phyloP scores from a whole-genome alignment of 2,888 invertebrate species.

The Macrosoma leucophasiata region DNA sequence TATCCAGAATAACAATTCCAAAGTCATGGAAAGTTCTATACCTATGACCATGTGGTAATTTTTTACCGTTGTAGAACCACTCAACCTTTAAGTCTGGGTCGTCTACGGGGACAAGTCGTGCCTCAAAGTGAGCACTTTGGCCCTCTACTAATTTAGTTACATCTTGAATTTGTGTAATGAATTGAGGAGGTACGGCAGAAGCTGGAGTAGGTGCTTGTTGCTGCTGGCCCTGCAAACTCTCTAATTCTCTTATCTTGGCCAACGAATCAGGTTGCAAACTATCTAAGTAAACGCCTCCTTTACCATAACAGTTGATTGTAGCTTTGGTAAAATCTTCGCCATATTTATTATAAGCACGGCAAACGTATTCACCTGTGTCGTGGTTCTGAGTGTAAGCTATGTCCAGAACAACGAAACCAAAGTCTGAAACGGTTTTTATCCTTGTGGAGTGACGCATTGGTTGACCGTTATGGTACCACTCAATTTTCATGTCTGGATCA shows the following conservation, averaged over 20 bases:
- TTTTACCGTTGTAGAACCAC: conserved; percentile 96
- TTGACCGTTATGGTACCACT: conserved; percentile 97
- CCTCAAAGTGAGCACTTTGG: conserved; percentile 95
- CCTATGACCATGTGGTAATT: conserved; percentile 94
- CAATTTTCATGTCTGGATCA: conserved; percentile 94
- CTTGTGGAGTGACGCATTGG: conserved; percentile 91
- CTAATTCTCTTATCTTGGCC: conserved; percentile 90
- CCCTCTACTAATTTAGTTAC: conserved; percentile 93
- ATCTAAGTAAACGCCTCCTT: conserved; percentile 90
- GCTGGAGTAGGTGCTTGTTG: conserved; percentile 78
- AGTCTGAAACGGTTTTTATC: conserved; percentile 95
- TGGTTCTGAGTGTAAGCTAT: conserved; percentile 95
- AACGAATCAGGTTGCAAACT: conserved; percentile 93
- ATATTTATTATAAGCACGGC: conserved; percentile 92
- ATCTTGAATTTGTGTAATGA: conserved; percentile 90
- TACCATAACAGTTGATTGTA: conserved; percentile 88
- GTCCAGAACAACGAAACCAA: conserved; percentile 95
- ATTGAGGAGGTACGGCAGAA: conserved; percentile 89
- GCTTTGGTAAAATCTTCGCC: conserved; percentile 93
- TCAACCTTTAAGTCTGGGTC: conserved; percentile 96
- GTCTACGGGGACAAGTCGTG: conserved; percentile 92
- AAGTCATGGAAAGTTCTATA: conserved; percentile 99
- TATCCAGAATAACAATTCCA: conserved; percentile 96
- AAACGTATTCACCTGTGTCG: conserved; percentile 95
- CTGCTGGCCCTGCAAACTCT: conserved; percentile 82